These are phyloP conservation scores for Eueremaeus valkanovi DNA, from an alignment of 2,888 invertebrate genomes.

Conservation along the genomic window DNA sequence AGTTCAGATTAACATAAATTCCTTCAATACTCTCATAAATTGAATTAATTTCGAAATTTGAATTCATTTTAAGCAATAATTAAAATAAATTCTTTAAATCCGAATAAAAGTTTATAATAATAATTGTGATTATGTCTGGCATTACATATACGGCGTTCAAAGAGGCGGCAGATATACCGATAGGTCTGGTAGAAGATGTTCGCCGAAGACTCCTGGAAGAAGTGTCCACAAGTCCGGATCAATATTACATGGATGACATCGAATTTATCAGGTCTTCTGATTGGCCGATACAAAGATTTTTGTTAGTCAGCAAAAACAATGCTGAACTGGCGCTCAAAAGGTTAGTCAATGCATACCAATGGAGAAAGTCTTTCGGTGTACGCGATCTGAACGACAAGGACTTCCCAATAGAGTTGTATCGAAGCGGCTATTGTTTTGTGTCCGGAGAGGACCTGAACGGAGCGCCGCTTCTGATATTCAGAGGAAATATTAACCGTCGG, in stretches of 20 bases:
- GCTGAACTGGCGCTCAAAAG: background rate
- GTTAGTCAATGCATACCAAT: slow-evolving; percentile 11
- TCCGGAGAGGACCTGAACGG: slow-evolving; percentile 35
- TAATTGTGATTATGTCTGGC: background rate
- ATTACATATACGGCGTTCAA: background rate
- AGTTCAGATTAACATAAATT: no score
- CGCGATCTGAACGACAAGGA: background rate
- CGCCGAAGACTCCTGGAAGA: slow-evolving; percentile 9
- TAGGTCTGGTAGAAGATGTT: background rate
- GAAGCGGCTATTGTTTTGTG: slow-evolving; percentile 14
- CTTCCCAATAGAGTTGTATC: slow-evolving; percentile 37
- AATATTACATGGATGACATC: slow-evolving; percentile 26
- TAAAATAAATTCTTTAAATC: no score
- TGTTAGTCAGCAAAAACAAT: background rate
- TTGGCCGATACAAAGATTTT: slow-evolving; percentile 37
- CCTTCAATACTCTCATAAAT: no score
- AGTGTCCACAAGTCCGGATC: slow-evolving; percentile 15
- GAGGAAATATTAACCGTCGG: slow-evolving; percentile 18
- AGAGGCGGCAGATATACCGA: background rate
- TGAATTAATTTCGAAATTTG: no score
- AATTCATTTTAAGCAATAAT: no score
- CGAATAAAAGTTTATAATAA: no score
- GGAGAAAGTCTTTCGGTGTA: slow-evolving; percentile 27
- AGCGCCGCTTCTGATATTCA: background rate
- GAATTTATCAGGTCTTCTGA: slow-evolving; percentile 8